Conservation (phyloP, 2,113 vertebrate species). For the Limnothrissa miodon region DNA sequence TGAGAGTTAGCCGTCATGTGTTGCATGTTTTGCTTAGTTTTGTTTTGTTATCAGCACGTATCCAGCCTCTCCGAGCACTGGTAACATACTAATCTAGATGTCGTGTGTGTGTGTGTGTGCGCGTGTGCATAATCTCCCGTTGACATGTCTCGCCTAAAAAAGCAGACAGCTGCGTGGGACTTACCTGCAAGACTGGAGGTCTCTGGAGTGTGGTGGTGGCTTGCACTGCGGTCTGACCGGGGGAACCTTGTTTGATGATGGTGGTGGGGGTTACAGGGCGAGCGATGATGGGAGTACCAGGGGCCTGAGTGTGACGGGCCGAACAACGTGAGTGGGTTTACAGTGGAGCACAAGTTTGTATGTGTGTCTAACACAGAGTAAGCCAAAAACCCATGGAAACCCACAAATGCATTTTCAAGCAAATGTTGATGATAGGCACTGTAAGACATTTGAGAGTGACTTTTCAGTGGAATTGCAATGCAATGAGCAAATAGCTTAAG, state of each 20-base stretch:
- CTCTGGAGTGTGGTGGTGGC: conserved; percentile 83
- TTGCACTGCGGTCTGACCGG: conserved; percentile 82
- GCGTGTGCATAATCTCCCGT: neutral
- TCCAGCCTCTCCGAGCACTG: neutral
- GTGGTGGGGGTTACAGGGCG: conserved; percentile 86
- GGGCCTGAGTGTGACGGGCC: conserved; percentile 71
- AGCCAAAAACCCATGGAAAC: neutral
- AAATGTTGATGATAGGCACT: neutral
- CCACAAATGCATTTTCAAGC: neutral
- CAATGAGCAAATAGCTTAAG: neutral
- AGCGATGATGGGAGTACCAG: conserved; percentile 79
- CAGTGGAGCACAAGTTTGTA: too few species aligned
- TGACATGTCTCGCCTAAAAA: neutral
- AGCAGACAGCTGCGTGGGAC: neutral
- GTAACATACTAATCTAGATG: neutral
- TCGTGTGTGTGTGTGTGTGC: neutral
- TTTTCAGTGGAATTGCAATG: neutral
- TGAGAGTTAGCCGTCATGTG: neutral
- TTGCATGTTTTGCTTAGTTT: neutral
- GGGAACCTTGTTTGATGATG: conserved; percentile 87
- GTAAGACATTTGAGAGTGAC: neutral
- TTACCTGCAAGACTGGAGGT: conserved; percentile 86
- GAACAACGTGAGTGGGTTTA: too few species aligned
- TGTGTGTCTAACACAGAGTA: neutral
- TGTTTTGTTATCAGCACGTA: neutral